A percentile compares a stretch with the other conserved stretches of the same genome.
phyloP scores from a whole-genome alignment of 2,888 invertebrate species.

The Lamellibrachia satsuma region DNA sequence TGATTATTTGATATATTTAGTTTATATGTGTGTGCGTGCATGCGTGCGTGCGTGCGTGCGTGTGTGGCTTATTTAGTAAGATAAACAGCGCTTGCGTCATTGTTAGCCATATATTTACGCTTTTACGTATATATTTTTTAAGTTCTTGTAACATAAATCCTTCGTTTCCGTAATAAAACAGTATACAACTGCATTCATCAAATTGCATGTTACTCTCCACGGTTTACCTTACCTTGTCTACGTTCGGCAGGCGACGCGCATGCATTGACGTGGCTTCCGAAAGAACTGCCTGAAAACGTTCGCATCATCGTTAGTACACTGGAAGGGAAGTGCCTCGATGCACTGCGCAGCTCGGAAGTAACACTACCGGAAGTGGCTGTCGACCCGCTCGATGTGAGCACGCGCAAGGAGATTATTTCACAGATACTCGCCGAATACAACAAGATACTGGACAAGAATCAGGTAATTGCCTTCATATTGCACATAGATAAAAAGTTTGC shows the following conservation, averaged over 20 bases:
- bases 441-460: slow-evolving; percentile 39
- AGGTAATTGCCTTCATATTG: not conserved
- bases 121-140: not conserved
- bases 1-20: not conserved
- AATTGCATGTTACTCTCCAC: no score
- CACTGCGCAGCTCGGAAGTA: slow-evolving; percentile 32
- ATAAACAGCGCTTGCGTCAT: no score
- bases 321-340: slow-evolving; percentile 43
- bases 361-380: slow-evolving; percentile 38
- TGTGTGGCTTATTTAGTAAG: no score
- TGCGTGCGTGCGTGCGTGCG: no score
- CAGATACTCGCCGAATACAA: not conserved
- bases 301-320: slow-evolving; percentile 46
- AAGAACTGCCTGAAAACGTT: slow-evolving; percentile 40
- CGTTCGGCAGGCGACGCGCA: slow-evolving; percentile 41
- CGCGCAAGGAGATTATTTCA: slow-evolving; percentile 41
- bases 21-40: no score
- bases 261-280: slow-evolving; percentile 44
- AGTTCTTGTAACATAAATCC: no score
- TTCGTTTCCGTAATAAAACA: not conserved
- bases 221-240: not conserved
- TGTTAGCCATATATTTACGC: no score
- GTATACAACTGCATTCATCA: not conserved
- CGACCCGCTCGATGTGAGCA: slow-evolving; percentile 40
- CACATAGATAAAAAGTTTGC: not conserved